phyloP scores from a whole-genome alignment of 1,140 invertebrate genomes.

The Scaptomyza graminum region DNA sequence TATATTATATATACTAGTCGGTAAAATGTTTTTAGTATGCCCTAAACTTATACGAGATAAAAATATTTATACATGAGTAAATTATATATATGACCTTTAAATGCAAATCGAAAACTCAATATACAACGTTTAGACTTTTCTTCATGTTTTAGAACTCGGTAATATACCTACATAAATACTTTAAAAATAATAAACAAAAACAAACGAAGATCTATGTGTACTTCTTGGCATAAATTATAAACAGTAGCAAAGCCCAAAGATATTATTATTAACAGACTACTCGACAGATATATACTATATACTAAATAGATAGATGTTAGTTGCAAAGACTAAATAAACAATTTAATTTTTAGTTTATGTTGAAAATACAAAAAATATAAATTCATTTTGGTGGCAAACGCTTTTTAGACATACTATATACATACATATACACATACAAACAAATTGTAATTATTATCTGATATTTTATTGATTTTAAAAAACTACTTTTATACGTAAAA shows the following conservation, averaged over 20 bases:
- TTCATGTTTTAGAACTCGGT: slow-evolving; percentile 47
- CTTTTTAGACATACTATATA: slow-evolving; percentile 67
- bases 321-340: slow-evolving; percentile 75
- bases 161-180: slow-evolving; percentile 30
- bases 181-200: slow-evolving; percentile 5
- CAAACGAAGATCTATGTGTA: slow-evolving; percentile 59
- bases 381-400: slow-evolving; percentile 50
- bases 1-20: slow-evolving; percentile 67
- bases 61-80: slow-evolving; percentile 15
- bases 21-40: slow-evolving; percentile 51
- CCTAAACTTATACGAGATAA: slow-evolving; percentile 45
- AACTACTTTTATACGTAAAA: slow-evolving; percentile 78
- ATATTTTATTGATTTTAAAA: slow-evolving; percentile 81
- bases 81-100: slow-evolving; percentile 26
- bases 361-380: slow-evolving; percentile 46
- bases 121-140: slow-evolving; percentile 52
- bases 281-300: slow-evolving; percentile 46
- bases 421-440: slow-evolving; percentile 50
- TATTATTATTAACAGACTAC: slow-evolving; percentile 70
- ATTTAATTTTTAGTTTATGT: slow-evolving; percentile 64
- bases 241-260: slow-evolving; percentile 75
- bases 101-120: slow-evolving; percentile 38
- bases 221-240: slow-evolving; percentile 51
- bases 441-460: slow-evolving; percentile 77
- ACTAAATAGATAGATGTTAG: slow-evolving; percentile 65